Evolutionary conservation across 1,140 invertebrate species (phyloP), one percentile per base, ranked within the genome.

Genomic region (Cheumatopsyche charites): DNA sequence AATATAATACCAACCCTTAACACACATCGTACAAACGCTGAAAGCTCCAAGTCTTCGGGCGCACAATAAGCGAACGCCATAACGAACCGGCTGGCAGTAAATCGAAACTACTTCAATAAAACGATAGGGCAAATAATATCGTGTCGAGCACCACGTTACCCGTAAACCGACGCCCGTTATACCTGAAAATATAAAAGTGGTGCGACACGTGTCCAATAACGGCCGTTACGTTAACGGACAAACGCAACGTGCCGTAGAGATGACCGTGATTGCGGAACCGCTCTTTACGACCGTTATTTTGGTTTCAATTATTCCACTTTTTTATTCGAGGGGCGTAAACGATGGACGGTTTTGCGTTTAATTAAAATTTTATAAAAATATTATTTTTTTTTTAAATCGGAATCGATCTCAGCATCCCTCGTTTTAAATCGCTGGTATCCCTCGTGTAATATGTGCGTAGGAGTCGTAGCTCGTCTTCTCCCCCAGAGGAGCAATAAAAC

Each of bases 401-500:
- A n/a, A n/a, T n/a, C n/a, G n/a, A n/a, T n/a, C n/a, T n/a, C n/a
- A n/a, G n/a, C n/a, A n/a, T 70, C 70, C 42, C 36, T 36, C 29
- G 29, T 36, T 36, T 36, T 36, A 36, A 36, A 36, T 36, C 29
- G 29, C 29, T 36, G 3, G 29, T 9, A 36, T 36, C 29, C 29
- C 9, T 4, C 29, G 29, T 9, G 29, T 4, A 36, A 36, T 36
- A 36, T 36, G 29, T 36, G 29, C 29, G 29, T 36, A 9, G 29
- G 29, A 36, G 29, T 36, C 29, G 29, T 36, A 4, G 3, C 29
- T 36, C 29, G 29, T 36, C 29, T 36, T 70, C 67, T 41, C 19
- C 36, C 71, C 73, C 74, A 12, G 65, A 62, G 68, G 74, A 61
- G 65, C 52, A 65, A 71, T 75, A 75, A 75, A 75, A 55, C 69